Evolutionary conservation across 2,113 vertebrate genomes (phyloP).

Genomic region (Peromyscus leucopus): DNA sequence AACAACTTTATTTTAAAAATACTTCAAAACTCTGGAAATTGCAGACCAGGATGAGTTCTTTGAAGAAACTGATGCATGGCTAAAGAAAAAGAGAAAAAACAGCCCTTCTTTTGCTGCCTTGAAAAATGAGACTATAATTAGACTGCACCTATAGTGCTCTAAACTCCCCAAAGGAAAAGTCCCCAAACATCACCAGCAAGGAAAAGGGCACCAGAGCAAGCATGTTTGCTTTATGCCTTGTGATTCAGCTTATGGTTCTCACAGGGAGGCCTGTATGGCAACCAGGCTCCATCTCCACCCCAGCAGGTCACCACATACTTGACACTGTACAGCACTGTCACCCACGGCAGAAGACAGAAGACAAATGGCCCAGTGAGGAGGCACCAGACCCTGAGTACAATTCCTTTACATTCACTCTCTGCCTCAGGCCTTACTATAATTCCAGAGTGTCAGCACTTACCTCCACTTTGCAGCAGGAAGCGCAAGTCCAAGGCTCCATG

Average conservation of each 20-base stretch:
- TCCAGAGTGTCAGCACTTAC: not conserved
- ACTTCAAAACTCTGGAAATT: constrained; percentile 75
- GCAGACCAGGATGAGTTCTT: constrained; percentile 71
- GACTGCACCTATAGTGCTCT: constrained; percentile 65
- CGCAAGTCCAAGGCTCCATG: not conserved
- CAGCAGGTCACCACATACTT: not conserved
- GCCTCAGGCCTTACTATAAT: not conserved
- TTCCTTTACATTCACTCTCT: accelerated
- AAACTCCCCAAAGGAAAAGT: constrained; percentile 68
- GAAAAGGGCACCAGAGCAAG: not conserved
- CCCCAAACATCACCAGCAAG: not conserved
- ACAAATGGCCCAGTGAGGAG: too few relatives aligned
- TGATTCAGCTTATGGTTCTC: not conserved
- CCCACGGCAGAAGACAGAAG: not conserved
- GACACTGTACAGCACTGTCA: not conserved
- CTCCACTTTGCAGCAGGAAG: not conserved
- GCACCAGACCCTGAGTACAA: accelerated
- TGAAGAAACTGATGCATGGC: constrained; percentile 71
- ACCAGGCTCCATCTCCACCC: not conserved
- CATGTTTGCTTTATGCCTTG: not conserved
- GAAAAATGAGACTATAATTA: constrained; percentile 77
- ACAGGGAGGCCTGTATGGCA: not conserved
- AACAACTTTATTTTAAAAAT: constrained; percentile 76
- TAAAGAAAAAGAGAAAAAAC: constrained; percentile 58
- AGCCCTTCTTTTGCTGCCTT: constrained; percentile 50